Evolutionary conservation across 2,797 vertebrate genomes (phyloP).

Genomic region (Gymnodraco acuticeps): DNA sequence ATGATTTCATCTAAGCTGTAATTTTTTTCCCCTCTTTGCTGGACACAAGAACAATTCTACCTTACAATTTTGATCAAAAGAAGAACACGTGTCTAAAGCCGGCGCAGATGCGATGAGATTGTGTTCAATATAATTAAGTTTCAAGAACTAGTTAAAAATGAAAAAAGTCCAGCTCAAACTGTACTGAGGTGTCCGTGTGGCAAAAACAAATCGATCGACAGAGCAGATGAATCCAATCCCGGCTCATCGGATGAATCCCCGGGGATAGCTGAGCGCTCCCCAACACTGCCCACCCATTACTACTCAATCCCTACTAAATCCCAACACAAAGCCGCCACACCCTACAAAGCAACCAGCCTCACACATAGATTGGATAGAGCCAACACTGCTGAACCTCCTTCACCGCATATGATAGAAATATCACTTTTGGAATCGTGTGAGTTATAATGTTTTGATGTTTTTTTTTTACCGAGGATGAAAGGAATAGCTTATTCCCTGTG

Average conservation of each 20-base stretch:
- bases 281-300: slow-evolving; percentile 82
- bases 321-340: slow-evolving; percentile 75
- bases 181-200: slow-evolving; percentile 69
- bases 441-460: slow-evolving; percentile 40
- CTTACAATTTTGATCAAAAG: slow-evolving; percentile 73
- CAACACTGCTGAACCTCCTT: not conserved
- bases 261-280: slow-evolving; percentile 70
- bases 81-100: slow-evolving; percentile 69
- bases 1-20: slow-evolving; percentile 50
- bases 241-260: slow-evolving; percentile 81
- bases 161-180: slow-evolving; percentile 65
- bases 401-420: slow-evolving; percentile 15
- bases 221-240: slow-evolving; percentile 85
- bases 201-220: slow-evolving; percentile 85
- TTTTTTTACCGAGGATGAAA: slow-evolving; percentile 45
- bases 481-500: not conserved
- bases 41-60: slow-evolving; percentile 60
- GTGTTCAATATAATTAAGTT: slow-evolving; percentile 70
- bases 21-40: slow-evolving; percentile 34
- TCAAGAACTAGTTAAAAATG: slow-evolving; percentile 78
- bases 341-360: slow-evolving; percentile 55
- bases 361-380: slow-evolving; percentile 23
- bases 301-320: slow-evolving; percentile 79
- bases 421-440: slow-evolving; percentile 19
- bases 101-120: slow-evolving; percentile 70